Conservation (phyloP, 2,888 invertebrate genomes). For the Hemicrepidius hirtus region DNA sequence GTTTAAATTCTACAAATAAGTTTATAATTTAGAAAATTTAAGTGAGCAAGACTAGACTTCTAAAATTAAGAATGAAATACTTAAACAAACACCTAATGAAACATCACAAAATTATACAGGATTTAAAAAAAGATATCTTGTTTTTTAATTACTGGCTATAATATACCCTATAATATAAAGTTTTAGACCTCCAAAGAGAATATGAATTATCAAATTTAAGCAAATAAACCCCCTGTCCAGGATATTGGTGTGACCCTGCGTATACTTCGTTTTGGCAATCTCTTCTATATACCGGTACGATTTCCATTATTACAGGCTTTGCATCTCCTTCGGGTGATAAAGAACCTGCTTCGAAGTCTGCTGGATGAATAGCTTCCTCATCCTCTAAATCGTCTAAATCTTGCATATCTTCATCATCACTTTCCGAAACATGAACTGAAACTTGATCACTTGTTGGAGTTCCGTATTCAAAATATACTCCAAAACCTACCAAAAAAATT, state of each 20-base stretch:
- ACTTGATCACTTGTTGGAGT: conserved; percentile 88
- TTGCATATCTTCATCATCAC: conserved; percentile 91
- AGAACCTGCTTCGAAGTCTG: conserved; percentile 79
- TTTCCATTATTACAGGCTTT: conserved; percentile 83
- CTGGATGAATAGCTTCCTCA: conserved; percentile 66
- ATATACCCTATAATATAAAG: conserved; percentile 98
- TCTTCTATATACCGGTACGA: conserved; percentile 95
- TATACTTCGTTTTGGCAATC: conserved; percentile 98
- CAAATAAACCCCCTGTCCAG: conserved; percentile 97
- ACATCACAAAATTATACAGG: conserved; percentile 20
- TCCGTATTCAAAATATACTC: conserved; percentile 98
- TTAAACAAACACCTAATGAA: conserved; percentile 25
- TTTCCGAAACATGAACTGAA: conserved; percentile 97
- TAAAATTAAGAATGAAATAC: conserved; percentile 4
- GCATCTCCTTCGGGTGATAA: conserved; percentile 61
- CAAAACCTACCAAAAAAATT: conserved; percentile 80
- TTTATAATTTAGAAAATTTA: conserved; percentile 5
- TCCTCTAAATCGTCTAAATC: conserved; percentile 77
- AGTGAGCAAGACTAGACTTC: conserved; percentile 18
- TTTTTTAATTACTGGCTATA: conserved; percentile 81
- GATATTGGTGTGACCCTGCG: conserved; percentile 97
- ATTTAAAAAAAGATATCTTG: neutral
- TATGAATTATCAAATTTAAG: conserved; percentile 99
- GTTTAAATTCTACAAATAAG: neutral
- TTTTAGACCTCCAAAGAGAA: conserved; percentile 99